These are phyloP conservation scores for Callyntrura sp. DNA, from an alignment of 2,888 invertebrate genomes.

Conservation along the genomic window DNA sequence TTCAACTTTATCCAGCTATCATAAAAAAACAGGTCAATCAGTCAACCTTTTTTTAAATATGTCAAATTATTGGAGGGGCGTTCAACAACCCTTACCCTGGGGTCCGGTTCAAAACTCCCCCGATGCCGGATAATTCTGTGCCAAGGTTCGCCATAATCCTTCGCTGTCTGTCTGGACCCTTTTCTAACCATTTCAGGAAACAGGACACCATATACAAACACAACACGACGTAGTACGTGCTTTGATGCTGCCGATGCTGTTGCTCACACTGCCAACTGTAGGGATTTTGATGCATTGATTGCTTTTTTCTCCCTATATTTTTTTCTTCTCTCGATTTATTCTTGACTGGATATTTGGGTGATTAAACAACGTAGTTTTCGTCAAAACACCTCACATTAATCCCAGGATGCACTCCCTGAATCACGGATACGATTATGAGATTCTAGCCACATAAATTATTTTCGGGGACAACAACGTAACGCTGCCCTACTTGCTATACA, in stretches of 20 bases:
- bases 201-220: constrained; percentile 65
- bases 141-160: constrained; percentile 30
- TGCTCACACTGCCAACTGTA: background rate
- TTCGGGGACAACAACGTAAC: too few relatives aligned
- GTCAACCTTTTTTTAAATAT: too few relatives aligned
- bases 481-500: too few relatives aligned
- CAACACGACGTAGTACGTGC: constrained; percentile 7
- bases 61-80: too few relatives aligned
- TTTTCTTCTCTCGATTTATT: background rate
- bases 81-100: constrained; percentile 36
- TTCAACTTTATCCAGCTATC: constrained; percentile 60
- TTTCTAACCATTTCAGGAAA: constrained; percentile 71
- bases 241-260: background rate
- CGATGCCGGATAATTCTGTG: constrained; percentile 25
- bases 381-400: too few relatives aligned
- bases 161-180: constrained; percentile 21
- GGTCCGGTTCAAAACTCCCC: constrained; percentile 50
- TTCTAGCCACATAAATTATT: too few relatives aligned
- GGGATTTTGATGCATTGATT: constrained; percentile 60
- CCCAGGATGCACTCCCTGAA: too few relatives aligned
- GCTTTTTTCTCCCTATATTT: background rate
- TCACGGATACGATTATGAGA: too few relatives aligned
- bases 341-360: too few relatives aligned
- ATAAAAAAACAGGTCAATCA: background rate
- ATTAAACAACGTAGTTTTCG: too few relatives aligned